Evolutionary conservation across 2,888 invertebrate species (phyloP).

Genomic region (Margaritifera margaritifera): DNA sequence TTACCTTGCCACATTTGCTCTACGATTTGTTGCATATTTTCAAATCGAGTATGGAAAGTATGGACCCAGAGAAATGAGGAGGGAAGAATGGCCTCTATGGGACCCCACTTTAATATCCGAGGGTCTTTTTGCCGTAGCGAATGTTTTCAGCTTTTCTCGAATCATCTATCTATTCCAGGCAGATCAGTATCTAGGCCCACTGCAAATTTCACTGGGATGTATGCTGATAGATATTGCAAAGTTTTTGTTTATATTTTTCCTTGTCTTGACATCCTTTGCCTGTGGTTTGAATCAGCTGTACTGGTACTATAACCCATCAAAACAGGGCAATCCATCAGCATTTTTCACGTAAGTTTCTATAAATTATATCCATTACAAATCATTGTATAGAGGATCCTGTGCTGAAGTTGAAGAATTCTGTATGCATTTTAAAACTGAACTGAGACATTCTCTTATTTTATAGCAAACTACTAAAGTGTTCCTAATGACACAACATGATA

Average conservation of each 20-base stretch:
- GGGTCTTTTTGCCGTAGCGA: conserved; percentile 76
- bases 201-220: conserved; percentile 76
- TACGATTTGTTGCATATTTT: conserved; percentile 73
- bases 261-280: conserved; percentile 75
- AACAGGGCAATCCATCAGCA: conserved; percentile 43
- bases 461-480: too few species aligned
- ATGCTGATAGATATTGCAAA: conserved; percentile 78
- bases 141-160: conserved; percentile 77
- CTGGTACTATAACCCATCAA: conserved; percentile 74
- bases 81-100: conserved; percentile 74
- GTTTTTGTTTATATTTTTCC: conserved; percentile 75
- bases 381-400: too few species aligned
- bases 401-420: too few species aligned
- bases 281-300: conserved; percentile 83
- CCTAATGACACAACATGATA: too few species aligned
- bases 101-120: conserved; percentile 77
- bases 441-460: too few species aligned
- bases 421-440: too few species aligned
- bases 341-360: conserved; percentile 61
- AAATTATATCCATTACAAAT: too few species aligned
- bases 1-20: conserved; percentile 75
- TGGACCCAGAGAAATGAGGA: conserved; percentile 68
- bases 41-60: conserved; percentile 68
- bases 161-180: conserved; percentile 77
- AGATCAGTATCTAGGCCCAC: conserved; percentile 76